phyloP scores from a whole-genome alignment of 2,797 vertebrate species.

The Acanthiza pusilla region DNA sequence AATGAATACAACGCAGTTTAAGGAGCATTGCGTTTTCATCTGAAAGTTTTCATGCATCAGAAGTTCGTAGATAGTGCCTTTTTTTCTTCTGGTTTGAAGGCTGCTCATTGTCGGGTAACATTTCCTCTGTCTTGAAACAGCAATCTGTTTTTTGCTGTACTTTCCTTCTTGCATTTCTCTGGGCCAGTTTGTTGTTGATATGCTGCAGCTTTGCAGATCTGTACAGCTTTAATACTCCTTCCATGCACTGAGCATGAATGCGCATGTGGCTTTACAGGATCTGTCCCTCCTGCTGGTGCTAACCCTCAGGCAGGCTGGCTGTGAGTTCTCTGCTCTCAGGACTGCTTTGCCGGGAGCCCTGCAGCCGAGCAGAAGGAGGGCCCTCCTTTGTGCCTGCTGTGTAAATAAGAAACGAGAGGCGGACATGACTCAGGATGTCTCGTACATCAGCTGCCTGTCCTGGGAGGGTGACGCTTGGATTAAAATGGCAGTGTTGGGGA shows the following conservation, averaged over 20 bases:
- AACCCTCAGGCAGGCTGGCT: background rate
- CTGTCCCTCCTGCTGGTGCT: background rate
- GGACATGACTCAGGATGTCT: accelerated
- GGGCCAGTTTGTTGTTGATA: background rate
- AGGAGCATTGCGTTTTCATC: background rate
- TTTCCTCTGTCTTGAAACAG: background rate
- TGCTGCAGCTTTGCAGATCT: background rate
- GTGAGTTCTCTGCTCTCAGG: background rate
- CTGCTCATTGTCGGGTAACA: background rate
- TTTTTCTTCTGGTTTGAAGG: background rate
- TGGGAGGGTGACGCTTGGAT: accelerated
- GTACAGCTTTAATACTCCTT: background rate
- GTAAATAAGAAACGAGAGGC: background rate
- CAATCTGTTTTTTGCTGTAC: background rate
- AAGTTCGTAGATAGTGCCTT: background rate
- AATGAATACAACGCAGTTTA: background rate
- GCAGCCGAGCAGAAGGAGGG: background rate
- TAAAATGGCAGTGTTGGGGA: background rate
- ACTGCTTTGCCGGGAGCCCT: background rate
- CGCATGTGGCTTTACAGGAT: background rate
- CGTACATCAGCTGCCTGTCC: background rate
- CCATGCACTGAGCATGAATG: background rate
- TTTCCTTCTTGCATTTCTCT: background rate
- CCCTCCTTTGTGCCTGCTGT: background rate
- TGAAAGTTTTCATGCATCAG: background rate